Conservation (phyloP, 2,888 invertebrate species). For the Cyaniris semiargus region DNA sequence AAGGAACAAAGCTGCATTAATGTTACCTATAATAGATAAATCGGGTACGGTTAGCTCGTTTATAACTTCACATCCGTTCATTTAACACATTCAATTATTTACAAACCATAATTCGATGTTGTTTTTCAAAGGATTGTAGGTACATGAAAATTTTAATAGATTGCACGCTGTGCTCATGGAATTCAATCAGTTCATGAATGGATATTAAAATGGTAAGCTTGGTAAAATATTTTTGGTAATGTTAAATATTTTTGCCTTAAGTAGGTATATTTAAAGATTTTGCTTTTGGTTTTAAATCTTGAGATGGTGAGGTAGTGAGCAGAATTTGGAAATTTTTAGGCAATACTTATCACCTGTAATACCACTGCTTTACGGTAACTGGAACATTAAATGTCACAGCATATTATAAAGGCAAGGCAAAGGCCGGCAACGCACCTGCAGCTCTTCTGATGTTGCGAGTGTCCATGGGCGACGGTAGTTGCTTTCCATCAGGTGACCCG, state of each 20-base stretch:
- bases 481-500: too few relatives aligned
- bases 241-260: neutral
- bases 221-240: neutral
- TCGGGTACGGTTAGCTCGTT: neutral
- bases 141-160: neutral
- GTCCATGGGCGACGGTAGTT: too few relatives aligned
- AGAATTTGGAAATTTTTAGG: neutral
- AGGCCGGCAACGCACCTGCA: too few relatives aligned
- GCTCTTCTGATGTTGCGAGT: too few relatives aligned
- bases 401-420: neutral
- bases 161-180: neutral
- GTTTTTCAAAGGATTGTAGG: neutral
- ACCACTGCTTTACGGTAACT: neutral
- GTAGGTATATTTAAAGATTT: neutral
- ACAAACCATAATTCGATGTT: neutral
- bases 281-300: neutral
- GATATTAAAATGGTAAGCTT: neutral
- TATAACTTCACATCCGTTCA: neutral
- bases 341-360: neutral
- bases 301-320: neutral
- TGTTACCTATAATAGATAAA: neutral
- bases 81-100: constrained; percentile 5
- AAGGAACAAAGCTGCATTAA: neutral
- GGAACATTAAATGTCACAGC: neutral
- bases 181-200: neutral